Evolutionary conservation across 1,140 invertebrate species (phyloP).

Genomic region (Zaprionus capensis): DNA sequence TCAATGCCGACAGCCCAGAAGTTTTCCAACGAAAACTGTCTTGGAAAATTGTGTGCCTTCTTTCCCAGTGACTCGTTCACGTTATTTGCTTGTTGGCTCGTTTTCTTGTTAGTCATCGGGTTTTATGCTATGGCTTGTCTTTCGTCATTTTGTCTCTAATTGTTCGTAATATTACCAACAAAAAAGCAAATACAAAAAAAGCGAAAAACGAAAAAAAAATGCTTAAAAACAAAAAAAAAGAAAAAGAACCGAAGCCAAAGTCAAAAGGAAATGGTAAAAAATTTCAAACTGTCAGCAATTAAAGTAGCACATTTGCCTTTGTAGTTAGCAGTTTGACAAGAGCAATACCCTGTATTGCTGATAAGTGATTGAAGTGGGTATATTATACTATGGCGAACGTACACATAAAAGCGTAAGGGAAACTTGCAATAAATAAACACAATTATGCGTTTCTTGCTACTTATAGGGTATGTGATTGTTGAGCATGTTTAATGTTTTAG

Average conservation of each 20-base stretch:
- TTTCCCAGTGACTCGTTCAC: constrained; percentile 10
- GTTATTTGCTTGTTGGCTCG: not conserved
- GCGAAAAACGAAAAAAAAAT: constrained; percentile 10
- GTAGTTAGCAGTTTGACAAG: constrained; percentile 63
- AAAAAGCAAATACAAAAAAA: constrained; percentile 3
- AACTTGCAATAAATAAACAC: too few species aligned
- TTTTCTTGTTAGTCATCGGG: constrained; percentile 59
- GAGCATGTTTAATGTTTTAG: constrained; percentile 16
- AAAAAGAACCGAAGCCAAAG: constrained; percentile 35
- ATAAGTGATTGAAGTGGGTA: not conserved
- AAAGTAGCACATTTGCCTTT: constrained; percentile 65
- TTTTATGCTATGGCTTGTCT: constrained; percentile 46
- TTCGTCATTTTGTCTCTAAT: constrained; percentile 70
- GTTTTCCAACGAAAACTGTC: constrained; percentile 41
- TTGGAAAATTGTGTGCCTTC: constrained; percentile 43
- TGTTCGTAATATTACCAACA: constrained; percentile 69
- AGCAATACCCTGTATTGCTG: constrained; percentile 11
- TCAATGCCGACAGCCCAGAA: constrained; percentile 25
- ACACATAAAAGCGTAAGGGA: too few species aligned
- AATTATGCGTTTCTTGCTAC: not conserved
- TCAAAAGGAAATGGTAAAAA: constrained; percentile 58
- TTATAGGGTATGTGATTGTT: constrained; percentile 1
- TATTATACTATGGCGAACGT: not conserved
- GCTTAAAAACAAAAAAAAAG: not conserved
- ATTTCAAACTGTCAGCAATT: constrained; percentile 76